Evolutionary conservation across 1,140 invertebrate genomes (phyloP).

Genomic region (Drosophila bocqueti): DNA sequence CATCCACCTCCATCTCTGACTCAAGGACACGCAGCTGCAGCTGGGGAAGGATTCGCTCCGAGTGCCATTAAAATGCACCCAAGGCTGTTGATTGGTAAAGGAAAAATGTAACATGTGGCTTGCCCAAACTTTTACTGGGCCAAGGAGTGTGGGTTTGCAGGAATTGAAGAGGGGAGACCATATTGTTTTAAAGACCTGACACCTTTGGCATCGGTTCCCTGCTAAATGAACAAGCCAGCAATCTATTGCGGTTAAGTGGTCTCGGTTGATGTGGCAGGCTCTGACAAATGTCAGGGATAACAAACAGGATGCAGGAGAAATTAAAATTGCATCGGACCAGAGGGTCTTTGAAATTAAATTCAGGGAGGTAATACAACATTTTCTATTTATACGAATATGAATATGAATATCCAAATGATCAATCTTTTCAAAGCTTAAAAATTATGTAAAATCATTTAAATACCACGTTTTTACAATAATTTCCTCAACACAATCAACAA

Average conservation of each 20-base stretch:
- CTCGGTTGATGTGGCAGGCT: conserved; percentile 23
- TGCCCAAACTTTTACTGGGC: conserved; percentile 56
- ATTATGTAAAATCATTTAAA: too few species aligned
- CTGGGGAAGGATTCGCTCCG: conserved; percentile 35
- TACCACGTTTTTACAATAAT: neutral
- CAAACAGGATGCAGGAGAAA: neutral
- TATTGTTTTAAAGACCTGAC: conserved; percentile 51
- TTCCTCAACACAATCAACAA: neutral
- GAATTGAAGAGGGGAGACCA: conserved; percentile 13
- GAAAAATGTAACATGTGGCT: conserved; percentile 64
- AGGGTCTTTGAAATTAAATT: too few species aligned
- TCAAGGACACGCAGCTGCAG: conserved; percentile 45
- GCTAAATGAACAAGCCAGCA: conserved; percentile 27
- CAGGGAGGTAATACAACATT: neutral
- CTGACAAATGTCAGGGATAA: neutral
- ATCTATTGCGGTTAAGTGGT: conserved; percentile 39
- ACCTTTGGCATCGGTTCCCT: conserved; percentile 48
- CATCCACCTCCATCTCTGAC: neutral
- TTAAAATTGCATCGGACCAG: neutral
- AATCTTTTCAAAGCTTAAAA: neutral
- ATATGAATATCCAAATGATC: neutral
- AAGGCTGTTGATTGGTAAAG: conserved; percentile 64
- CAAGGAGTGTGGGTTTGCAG: neutral
- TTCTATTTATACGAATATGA: too few species aligned
- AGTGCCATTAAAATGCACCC: conserved; percentile 63